These are phyloP conservation scores for Ditula angustiorana DNA, from an alignment of 2,888 invertebrate genomes.

Conservation along the genomic window DNA sequence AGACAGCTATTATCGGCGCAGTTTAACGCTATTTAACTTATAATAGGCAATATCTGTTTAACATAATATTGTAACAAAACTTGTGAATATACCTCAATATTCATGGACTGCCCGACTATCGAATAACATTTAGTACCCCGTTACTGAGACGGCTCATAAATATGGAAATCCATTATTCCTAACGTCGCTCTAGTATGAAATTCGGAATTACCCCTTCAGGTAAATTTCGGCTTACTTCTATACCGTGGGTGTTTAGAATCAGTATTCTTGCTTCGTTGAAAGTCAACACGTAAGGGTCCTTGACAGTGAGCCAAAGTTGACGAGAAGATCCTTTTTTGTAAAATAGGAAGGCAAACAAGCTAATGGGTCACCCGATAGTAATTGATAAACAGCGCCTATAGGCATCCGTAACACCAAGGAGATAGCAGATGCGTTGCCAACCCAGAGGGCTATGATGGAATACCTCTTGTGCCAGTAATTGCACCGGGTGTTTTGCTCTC, in stretches of 20 bases:
- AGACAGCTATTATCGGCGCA: no score
- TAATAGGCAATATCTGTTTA: conserved; percentile 2
- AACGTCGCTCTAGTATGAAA: conserved; percentile 32
- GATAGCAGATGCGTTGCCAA: no score
- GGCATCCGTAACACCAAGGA: no score
- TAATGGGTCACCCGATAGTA: no score
- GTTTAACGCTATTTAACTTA: background rate
- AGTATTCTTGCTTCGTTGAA: background rate
- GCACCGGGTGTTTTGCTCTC: no score
- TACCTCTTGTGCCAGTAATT: no score
- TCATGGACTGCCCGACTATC: conserved; percentile 31
- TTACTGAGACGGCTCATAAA: conserved; percentile 31
- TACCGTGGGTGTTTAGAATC: background rate
- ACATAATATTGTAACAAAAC: conserved; percentile 30
- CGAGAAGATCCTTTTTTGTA: no score
- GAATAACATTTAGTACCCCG: conserved; percentile 38
- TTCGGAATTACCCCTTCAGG: conserved; percentile 23
- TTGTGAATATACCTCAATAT: conserved; percentile 34
- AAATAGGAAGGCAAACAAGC: no score
- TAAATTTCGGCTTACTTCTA: conserved; percentile 9
- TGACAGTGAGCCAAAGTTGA: no score
- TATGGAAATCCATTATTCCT: conserved; percentile 36
- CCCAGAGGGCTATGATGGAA: no score
- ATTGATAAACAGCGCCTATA: no score
- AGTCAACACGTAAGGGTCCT: background rate